Percentiles rank a stretch among this genome's conserved stretches.
Conservation (phyloP, 1,140 invertebrate genomes). For the Oncopeltus fasciatus region DNA sequence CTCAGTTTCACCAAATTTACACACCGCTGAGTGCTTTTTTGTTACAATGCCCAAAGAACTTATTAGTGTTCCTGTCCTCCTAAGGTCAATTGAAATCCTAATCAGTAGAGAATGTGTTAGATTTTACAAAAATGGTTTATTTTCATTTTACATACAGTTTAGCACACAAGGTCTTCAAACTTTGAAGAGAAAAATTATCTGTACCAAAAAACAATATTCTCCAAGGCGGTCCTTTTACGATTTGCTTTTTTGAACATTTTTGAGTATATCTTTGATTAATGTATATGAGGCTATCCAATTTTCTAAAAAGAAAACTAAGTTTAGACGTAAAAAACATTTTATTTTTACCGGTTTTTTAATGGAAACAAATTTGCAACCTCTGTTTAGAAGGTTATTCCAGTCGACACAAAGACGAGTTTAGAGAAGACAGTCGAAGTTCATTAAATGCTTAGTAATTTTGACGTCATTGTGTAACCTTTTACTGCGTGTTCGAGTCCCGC, state of each 20-base stretch:
- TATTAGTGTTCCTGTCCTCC: conserved; percentile 28
- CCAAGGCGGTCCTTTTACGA: conserved; percentile 29
- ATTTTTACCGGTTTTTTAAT: too few species aligned
- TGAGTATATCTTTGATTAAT: not conserved
- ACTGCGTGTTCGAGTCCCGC: too few species aligned
- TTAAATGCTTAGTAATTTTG: too few species aligned
- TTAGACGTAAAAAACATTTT: not conserved
- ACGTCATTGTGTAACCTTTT: too few species aligned
- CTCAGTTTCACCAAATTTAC: conserved; percentile 34
- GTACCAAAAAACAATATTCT: conserved; percentile 52
- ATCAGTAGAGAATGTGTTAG: conserved; percentile 12
- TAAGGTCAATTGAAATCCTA: conserved; percentile 21
- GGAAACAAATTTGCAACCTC: too few species aligned
- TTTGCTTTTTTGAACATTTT: not conserved
- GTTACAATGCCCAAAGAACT: conserved; percentile 44
- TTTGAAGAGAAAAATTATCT: conserved; percentile 48
- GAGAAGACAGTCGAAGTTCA: too few species aligned
- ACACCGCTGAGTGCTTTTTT: conserved; percentile 35
- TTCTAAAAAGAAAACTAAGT: not conserved
- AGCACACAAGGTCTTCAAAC: conserved; percentile 32
- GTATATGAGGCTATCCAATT: not conserved
- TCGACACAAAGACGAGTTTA: too few species aligned
- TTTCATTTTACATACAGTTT: conserved; percentile 22
- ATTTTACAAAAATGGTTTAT: conserved; percentile 1
- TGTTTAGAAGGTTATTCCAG: too few species aligned